These are phyloP conservation scores for Tauraco hartlaubi DNA, from an alignment of 2,797 vertebrate species.

Conservation along the genomic window DNA sequence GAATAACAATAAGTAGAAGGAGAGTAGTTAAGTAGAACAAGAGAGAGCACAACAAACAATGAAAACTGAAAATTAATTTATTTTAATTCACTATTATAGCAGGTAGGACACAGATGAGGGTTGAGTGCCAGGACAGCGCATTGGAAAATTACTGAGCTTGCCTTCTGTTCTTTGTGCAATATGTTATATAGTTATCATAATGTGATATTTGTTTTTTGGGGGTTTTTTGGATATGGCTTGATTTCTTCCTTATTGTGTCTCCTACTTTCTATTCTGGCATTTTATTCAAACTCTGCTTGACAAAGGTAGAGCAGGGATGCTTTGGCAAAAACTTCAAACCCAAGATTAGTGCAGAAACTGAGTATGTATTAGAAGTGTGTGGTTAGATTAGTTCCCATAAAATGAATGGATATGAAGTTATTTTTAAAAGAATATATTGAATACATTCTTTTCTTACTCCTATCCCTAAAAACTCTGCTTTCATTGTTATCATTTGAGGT, in stretches of 20 bases:
- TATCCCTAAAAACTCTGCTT: not conserved
- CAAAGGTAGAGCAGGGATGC: not conserved
- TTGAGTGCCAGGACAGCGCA: not conserved
- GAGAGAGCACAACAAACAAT: not conserved
- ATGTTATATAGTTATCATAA: not conserved
- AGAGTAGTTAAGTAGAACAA: not conserved
- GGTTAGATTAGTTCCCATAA: not conserved
- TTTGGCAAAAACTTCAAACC: not conserved
- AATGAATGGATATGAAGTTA: constrained; percentile 14
- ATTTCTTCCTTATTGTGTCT: not conserved
- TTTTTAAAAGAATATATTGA: not conserved
- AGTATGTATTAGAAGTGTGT: not conserved
- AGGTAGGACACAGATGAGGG: not conserved
- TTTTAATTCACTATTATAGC: not conserved
- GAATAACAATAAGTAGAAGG: not conserved
- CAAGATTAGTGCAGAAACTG: not conserved
- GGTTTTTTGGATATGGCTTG: not conserved
- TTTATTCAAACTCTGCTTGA: not conserved
- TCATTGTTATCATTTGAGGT: not conserved
- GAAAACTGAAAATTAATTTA: constrained; percentile 5
- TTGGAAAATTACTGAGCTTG: not conserved
- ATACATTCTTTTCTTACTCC: not conserved
- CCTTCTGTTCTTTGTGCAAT: not conserved
- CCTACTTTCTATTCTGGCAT: not conserved
- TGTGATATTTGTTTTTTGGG: not conserved